phyloP scores from a whole-genome alignment of 2,113 vertebrate genomes.

The Aphelocoma coerulescens region DNA sequence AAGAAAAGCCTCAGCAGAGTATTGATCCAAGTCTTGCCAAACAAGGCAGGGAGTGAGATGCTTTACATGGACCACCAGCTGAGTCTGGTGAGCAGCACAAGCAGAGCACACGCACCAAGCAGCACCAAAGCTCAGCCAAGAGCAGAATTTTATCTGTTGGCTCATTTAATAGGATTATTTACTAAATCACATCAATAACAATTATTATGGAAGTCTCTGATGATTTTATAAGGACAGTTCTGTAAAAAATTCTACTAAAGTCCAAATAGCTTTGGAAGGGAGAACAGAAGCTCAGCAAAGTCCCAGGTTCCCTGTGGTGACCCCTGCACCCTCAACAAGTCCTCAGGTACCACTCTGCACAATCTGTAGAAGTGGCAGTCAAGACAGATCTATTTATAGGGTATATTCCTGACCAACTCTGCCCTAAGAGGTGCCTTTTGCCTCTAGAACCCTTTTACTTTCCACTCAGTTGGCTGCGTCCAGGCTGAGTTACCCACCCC shows the following conservation, averaged over 20 bases:
- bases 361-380: not conserved
- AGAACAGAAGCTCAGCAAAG: not conserved
- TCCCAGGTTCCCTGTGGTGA: not conserved
- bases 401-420: not conserved
- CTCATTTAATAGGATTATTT: not conserved
- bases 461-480: fast-evolving
- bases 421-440: not conserved
- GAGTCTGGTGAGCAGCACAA: not conserved
- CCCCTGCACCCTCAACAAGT: not conserved
- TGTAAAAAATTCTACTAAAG: not conserved
- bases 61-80: not conserved
- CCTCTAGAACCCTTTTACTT: not conserved
- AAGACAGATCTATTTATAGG: not conserved
- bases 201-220: not conserved
- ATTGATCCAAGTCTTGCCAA: not conserved
- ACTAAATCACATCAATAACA: not conserved
- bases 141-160: not conserved
- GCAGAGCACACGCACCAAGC: fast-evolving
- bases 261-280: not conserved
- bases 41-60: not conserved
- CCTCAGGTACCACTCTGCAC: not conserved
- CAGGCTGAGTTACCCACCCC: not conserved
- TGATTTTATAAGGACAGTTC: not conserved
- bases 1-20: not conserved
- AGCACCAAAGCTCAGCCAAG: not conserved